Evolutionary conservation across 2,888 invertebrate genomes (phyloP).

Genomic region (Erebia aethiops): DNA sequence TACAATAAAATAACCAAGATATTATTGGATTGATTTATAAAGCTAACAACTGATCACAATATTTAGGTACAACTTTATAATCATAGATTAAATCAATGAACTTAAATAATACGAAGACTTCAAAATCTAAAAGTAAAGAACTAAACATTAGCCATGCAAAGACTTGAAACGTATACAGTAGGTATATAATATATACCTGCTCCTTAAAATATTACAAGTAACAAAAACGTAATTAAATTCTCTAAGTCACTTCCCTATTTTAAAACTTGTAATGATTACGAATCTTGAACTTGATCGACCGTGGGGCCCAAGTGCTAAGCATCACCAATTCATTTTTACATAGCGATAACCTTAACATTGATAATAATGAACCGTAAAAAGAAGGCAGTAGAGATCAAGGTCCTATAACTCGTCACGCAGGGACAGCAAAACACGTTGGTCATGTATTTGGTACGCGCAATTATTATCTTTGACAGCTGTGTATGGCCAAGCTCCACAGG

Average conservation of each 20-base stretch:
- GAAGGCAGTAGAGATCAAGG: slow-evolving; percentile 45
- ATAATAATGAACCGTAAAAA: slow-evolving; percentile 39
- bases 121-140: too few species aligned
- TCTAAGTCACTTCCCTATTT: slow-evolving; percentile 64
- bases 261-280: slow-evolving; percentile 66
- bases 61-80: too few species aligned
- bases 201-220: slow-evolving; percentile 5
- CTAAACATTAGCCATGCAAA: too few species aligned
- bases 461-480: slow-evolving; percentile 78
- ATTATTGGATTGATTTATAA: too few species aligned
- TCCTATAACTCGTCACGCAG: slow-evolving; percentile 24
- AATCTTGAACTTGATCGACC: slow-evolving; percentile 74
- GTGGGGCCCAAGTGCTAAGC: slow-evolving; percentile 58
- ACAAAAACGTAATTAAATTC: slow-evolving; percentile 66
- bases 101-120: too few species aligned
- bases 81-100: too few species aligned
- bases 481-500: slow-evolving; percentile 57
- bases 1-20: too few species aligned
- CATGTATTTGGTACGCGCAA: slow-evolving; percentile 74
- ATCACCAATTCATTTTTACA: slow-evolving; percentile 42
- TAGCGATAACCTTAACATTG: slow-evolving; percentile 35
- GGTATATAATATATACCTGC: too few species aligned
- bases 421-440: slow-evolving; percentile 57
- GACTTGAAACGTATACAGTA: too few species aligned
- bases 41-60: too few species aligned